Evolutionary conservation across 2,888 invertebrate species (phyloP).

Genomic region (Luffia ferchaultella): DNA sequence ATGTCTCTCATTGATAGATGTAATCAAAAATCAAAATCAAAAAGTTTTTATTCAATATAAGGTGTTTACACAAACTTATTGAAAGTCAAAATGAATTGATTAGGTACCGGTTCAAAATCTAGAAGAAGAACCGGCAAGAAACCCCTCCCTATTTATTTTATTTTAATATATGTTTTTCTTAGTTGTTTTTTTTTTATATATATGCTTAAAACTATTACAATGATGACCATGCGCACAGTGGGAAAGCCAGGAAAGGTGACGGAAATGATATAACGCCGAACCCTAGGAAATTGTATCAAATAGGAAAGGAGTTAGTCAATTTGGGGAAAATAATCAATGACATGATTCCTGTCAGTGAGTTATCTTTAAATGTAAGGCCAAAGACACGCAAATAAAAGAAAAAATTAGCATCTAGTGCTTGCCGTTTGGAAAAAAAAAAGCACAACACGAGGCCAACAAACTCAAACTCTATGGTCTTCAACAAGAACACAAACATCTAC

Average conservation of each 20-base stretch:
- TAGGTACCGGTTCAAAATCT: too few species aligned
- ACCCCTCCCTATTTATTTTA: too few species aligned
- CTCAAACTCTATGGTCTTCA: slow-evolving; percentile 93
- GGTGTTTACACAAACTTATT: too few species aligned
- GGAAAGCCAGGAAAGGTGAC: slow-evolving; percentile 94
- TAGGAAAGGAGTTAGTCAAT: slow-evolving; percentile 93
- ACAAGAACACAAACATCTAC: slow-evolving; percentile 86
- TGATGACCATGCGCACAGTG: too few species aligned
- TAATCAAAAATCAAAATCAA: too few species aligned
- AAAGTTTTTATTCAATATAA: too few species aligned
- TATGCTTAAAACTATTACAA: too few species aligned
- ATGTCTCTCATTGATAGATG: too few species aligned
- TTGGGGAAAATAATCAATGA: slow-evolving; percentile 91
- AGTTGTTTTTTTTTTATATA: too few species aligned
- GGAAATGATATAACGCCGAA: slow-evolving; percentile 97
- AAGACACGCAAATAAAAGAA: slow-evolving; percentile 98
- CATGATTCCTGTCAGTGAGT: slow-evolving; percentile 93
- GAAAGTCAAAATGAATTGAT: too few species aligned
- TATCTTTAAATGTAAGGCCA: slow-evolving; percentile 87
- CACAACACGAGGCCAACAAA: slow-evolving; percentile 98
- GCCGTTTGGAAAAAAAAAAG: slow-evolving; percentile 97
- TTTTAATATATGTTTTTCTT: too few species aligned
- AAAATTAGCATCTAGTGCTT: slow-evolving; percentile 95
- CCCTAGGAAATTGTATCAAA: slow-evolving; percentile 87
- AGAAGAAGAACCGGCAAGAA: too few species aligned